Evolutionary conservation across 2,888 invertebrate species (phyloP), one percentile per base, ranked within the genome.

Genomic region (Diogma glabrata): DNA sequence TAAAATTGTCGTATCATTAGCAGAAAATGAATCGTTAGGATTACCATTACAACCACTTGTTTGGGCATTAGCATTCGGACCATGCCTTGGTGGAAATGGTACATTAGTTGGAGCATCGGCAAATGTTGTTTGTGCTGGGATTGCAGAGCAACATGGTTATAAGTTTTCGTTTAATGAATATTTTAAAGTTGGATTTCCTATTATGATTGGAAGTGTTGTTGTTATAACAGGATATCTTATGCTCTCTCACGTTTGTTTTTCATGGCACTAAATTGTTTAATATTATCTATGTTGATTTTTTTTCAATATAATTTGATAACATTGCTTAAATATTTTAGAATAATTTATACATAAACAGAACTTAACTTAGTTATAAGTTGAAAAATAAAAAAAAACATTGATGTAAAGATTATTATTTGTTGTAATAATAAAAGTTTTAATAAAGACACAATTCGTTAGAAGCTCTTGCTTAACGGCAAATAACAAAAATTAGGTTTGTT

Each of bases 141-240:
- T 92, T 9, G 90, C 92, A 0, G 91, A 91, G 61, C 91, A 91
- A 60, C 91, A 93, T 66, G 93, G 92, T 6, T 91, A 92, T 66
- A 76, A 81, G 58, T 83, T 93, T 62, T 79, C 84, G 0, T 92
- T 93, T 65, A 72, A 83, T 59, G 78, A 88, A 57, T 93, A 88
- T 72, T 82, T 89, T 64, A 87, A 80, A 62, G 75, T 88, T 53
- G 90, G 90, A 17, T 86, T 91, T 63, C 92, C 92, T 0, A 76
- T 90, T 61, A 87, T 86, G 83, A 64, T 89, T 2, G 77, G 82
- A 0, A 84, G 85, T 55, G 73, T 85, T 1, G 55, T 77, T 1
- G 75, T 84, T 1, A 77, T 82, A 1, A 81, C 82, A 1, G 66
- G 72, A 0, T 90, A 89, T 61, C 69, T 90, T 8, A 62, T 87